These are phyloP conservation scores for Scaptomyza hsui DNA, from an alignment of 1,140 invertebrate genomes.

Conservation along the genomic window DNA sequence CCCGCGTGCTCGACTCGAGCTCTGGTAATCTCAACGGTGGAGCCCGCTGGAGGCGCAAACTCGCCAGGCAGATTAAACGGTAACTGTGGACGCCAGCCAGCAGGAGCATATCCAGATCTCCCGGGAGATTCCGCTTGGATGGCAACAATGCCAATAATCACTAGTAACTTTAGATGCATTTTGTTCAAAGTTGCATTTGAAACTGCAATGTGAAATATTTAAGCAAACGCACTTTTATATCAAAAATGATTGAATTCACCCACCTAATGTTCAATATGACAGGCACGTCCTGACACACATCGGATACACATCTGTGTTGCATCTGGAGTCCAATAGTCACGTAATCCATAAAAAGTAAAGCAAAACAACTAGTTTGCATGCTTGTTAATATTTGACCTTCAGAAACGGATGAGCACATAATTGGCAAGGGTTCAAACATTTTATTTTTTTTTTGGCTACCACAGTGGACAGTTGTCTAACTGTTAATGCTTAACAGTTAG, in stretches of 20 bases:
- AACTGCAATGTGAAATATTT: slow-evolving; percentile 51
- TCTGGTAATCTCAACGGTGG: slow-evolving; percentile 61
- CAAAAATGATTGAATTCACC: slow-evolving; percentile 27
- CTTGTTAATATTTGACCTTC: slow-evolving; percentile 48
- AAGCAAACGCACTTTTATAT: slow-evolving; percentile 62
- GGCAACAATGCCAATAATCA: slow-evolving; percentile 1
- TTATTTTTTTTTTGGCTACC: too few species aligned
- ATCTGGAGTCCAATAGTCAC: slow-evolving; percentile 67
- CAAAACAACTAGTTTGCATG: slow-evolving; percentile 25
- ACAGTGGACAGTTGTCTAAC: slow-evolving; percentile 15
- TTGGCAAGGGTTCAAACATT: slow-evolving; percentile 64
- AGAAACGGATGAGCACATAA: slow-evolving; percentile 55
- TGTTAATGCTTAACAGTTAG: not conserved
- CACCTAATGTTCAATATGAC: slow-evolving; percentile 31
- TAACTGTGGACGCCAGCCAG: slow-evolving; percentile 70
- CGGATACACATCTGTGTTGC: slow-evolving; percentile 46
- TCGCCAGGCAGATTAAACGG: slow-evolving; percentile 66
- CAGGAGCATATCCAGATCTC: slow-evolving; percentile 61
- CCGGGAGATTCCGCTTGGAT: slow-evolving; percentile 5
- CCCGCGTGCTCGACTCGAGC: slow-evolving; percentile 59
- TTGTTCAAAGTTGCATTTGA: slow-evolving; percentile 32
- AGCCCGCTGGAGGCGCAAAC: slow-evolving; percentile 16
- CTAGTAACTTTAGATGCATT: slow-evolving; percentile 55
- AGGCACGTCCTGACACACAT: slow-evolving; percentile 57
- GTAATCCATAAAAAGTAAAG: slow-evolving; percentile 51